Percentiles rank a stretch among this genome's conserved stretches.
phyloP scores from a whole-genome alignment of 2,888 invertebrate species.

The Caenorhabditis imperialis region DNA sequence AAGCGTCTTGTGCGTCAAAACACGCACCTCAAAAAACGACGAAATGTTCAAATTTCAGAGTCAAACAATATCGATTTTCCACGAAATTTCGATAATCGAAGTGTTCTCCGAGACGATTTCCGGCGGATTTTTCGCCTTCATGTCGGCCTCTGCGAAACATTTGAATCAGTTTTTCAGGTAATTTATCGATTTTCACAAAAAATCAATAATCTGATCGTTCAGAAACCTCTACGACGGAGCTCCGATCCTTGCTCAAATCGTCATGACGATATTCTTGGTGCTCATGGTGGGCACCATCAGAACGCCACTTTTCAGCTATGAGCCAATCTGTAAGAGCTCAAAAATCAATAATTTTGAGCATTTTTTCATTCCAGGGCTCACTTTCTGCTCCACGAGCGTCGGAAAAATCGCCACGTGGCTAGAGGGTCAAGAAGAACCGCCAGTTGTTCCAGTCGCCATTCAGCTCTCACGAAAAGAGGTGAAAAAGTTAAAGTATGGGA shows the following conservation, averaged over 20 bases:
- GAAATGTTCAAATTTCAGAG: too few species aligned
- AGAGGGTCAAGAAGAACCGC: conserved; percentile 18
- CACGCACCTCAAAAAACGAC: too few species aligned
- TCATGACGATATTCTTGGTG: conserved; percentile 48
- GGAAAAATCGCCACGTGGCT: conserved; percentile 42
- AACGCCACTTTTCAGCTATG: conserved; percentile 50
- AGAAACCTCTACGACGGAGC: conserved; percentile 48
- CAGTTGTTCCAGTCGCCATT: background rate
- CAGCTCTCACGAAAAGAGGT: conserved; percentile 32
- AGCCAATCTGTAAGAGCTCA: conserved; percentile 35
- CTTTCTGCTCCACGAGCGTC: conserved; percentile 34
- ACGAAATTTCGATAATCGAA: conserved; percentile 52
- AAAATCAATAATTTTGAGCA: background rate
- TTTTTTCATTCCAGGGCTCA: conserved; percentile 32
- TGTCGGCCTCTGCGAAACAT: conserved; percentile 39
- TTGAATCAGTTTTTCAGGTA: conserved; percentile 47
- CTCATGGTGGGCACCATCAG: conserved; percentile 41
- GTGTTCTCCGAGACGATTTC: conserved; percentile 47
- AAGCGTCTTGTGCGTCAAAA: too few species aligned
- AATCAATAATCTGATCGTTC: background rate
- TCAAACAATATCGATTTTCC: conserved; percentile 50
- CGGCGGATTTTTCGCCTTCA: conserved; percentile 42
- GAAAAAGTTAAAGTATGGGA: conserved; percentile 41
- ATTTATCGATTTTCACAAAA: background rate
- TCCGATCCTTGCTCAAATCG: conserved; percentile 53